phyloP scores from a whole-genome alignment of 2,113 vertebrate genomes.

The Strix uralensis region DNA sequence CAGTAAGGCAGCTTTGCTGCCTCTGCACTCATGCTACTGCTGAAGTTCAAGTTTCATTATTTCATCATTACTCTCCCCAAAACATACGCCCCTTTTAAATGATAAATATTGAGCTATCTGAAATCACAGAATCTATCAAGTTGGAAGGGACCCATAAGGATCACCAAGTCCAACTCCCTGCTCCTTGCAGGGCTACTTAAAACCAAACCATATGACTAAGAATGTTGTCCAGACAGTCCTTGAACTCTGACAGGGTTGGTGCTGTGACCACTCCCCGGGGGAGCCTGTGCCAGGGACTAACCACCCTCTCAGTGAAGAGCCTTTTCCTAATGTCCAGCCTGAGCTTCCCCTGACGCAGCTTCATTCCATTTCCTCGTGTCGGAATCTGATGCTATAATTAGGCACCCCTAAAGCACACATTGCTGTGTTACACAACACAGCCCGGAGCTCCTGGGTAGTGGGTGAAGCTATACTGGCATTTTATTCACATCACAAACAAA shows the following conservation, averaged over 20 bases:
- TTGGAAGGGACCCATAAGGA: too few relatives aligned
- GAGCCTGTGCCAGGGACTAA: too few relatives aligned
- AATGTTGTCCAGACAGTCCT: too few relatives aligned
- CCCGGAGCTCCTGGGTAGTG: neutral
- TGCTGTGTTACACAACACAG: neutral
- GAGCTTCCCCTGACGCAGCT: too few relatives aligned
- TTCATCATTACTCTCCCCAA: neutral
- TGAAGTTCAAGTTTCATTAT: neutral
- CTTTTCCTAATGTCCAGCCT: too few relatives aligned
- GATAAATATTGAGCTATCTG: neutral
- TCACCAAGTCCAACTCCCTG: too few relatives aligned
- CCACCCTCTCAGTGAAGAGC: too few relatives aligned
- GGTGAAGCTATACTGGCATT: neutral
- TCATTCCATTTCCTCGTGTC: too few relatives aligned
- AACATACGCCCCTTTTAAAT: neutral
- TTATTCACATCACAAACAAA: neutral
- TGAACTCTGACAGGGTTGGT: too few relatives aligned
- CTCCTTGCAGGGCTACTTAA: too few relatives aligned
- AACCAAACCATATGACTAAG: too few relatives aligned
- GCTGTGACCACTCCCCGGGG: too few relatives aligned
- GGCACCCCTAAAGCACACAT: neutral
- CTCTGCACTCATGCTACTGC: rapidly evolving
- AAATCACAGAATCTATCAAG: neutral
- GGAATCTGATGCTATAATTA: neutral
- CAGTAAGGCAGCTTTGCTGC: neutral